A percentile compares a stretch with the other conserved stretches of the same genome.
Evolutionary conservation across 1,140 invertebrate genomes (phyloP).

Genomic region (Caenorhabditis tropicalis): DNA sequence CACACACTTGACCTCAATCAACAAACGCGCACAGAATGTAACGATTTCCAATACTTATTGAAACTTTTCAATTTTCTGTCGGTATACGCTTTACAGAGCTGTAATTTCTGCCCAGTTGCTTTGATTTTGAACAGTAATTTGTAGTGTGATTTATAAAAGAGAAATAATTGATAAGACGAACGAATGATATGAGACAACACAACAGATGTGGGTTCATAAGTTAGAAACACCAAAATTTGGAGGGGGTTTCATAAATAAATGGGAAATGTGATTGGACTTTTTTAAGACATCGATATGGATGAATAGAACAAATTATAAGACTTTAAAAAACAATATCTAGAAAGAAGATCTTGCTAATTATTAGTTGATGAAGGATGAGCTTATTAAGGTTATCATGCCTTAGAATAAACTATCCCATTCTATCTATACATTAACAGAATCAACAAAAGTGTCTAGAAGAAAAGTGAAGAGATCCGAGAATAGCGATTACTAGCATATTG

Average conservation of each 20-base stretch:
- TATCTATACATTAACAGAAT: neutral
- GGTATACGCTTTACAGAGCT: too few relatives aligned
- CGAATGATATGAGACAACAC: too few relatives aligned
- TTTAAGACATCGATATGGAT: neutral
- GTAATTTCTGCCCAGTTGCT: too few relatives aligned
- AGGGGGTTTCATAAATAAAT: too few relatives aligned
- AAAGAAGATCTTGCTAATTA: neutral
- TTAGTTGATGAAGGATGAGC: neutral
- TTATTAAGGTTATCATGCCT: conserved; percentile 41
- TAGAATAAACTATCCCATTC: neutral
- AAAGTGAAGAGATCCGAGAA: neutral
- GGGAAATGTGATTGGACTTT: too few relatives aligned
- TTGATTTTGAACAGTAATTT: too few relatives aligned
- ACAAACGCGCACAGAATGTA: too few relatives aligned
- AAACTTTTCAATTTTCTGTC: too few relatives aligned
- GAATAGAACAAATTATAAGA: neutral
- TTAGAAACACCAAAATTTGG: neutral
- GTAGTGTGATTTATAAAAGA: neutral
- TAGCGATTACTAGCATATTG: conserved; percentile 9
- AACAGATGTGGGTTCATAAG: too few relatives aligned
- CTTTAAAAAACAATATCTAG: neutral
- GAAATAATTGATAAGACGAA: neutral
- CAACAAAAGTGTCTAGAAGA: neutral
- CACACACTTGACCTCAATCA: too few relatives aligned
- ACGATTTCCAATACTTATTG: too few relatives aligned